phyloP scores from a whole-genome alignment of 1,140 invertebrate species.

The Tyrophagus putrescentiae region DNA sequence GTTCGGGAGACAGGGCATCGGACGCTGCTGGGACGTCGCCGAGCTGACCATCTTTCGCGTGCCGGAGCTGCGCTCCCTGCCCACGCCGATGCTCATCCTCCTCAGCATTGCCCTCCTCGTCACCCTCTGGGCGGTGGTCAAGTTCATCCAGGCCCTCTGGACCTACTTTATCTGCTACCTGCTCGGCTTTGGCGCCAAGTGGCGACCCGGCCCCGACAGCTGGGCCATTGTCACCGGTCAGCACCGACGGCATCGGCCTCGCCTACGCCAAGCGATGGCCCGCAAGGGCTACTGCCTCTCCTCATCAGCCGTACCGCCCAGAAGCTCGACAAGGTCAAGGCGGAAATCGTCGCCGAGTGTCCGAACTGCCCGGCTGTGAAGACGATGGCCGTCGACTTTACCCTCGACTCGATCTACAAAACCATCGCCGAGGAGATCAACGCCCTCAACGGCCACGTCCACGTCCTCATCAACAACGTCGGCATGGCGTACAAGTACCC shows the following conservation, averaged over 20 bases:
- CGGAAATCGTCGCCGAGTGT: slow-evolving; percentile 1
- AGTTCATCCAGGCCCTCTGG: slow-evolving; percentile 14
- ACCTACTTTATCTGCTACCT: slow-evolving; percentile 16
- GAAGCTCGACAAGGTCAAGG: slow-evolving; percentile 38
- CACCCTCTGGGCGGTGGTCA: slow-evolving; percentile 4
- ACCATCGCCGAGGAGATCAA: not conserved
- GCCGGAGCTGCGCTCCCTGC: not conserved
- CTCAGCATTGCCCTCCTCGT: slow-evolving; percentile 1
- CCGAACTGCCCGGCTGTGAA: slow-evolving; percentile 26
- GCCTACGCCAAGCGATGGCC: slow-evolving; percentile 67
- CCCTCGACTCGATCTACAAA: slow-evolving; percentile 9
- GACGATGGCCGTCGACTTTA: slow-evolving; percentile 12
- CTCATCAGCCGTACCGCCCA: slow-evolving; percentile 66
- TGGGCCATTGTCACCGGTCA: slow-evolving; percentile 59
- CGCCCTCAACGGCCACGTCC: slow-evolving; percentile 9
- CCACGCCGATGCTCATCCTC: slow-evolving; percentile 1
- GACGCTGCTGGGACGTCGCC: too few species aligned
- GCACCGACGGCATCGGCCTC: slow-evolving; percentile 83
- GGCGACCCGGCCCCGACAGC: not conserved
- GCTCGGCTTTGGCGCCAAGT: slow-evolving; percentile 5
- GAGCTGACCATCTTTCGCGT: too few species aligned
- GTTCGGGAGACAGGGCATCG: too few species aligned
- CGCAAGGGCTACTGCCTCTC: slow-evolving; percentile 65
- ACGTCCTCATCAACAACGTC: slow-evolving; percentile 69
- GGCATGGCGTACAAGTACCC: slow-evolving; percentile 78